Conservation (phyloP, 1,140 invertebrate genomes). For the Sitobion miscanthi region DNA sequence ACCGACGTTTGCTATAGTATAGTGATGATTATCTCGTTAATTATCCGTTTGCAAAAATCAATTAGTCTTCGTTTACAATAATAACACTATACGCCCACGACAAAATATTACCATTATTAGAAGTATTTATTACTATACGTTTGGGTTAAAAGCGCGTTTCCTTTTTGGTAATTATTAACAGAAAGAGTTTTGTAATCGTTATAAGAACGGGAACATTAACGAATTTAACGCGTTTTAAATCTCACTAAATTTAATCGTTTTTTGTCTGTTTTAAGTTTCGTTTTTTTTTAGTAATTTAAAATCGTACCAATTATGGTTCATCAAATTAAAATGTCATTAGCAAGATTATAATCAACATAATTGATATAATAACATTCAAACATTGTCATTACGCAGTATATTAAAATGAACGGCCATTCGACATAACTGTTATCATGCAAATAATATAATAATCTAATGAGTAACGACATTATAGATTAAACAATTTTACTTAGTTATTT, state of each 20-base stretch:
- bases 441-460: neutral
- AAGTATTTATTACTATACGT: neutral
- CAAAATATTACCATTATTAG: neutral
- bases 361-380: neutral
- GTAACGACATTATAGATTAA: neutral
- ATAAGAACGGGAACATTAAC: neutral
- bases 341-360: neutral
- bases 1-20: neutral
- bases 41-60: neutral
- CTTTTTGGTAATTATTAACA: neutral
- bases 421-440: neutral
- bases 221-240: neutral
- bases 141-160: neutral
- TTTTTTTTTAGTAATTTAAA: neutral
- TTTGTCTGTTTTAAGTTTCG: neutral
- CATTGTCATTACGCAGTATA: neutral
- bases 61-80: slow-evolving; percentile 1
- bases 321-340: neutral
- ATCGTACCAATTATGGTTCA: neutral
- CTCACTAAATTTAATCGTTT: neutral
- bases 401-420: too few relatives aligned
- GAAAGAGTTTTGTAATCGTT: neutral
- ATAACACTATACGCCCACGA: neutral
- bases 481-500: too few relatives aligned
- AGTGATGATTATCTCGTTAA: neutral